These are phyloP conservation scores for Pseudomyrmex sp. DNA, from an alignment of 1,140 invertebrate genomes.

Conservation along the genomic window DNA sequence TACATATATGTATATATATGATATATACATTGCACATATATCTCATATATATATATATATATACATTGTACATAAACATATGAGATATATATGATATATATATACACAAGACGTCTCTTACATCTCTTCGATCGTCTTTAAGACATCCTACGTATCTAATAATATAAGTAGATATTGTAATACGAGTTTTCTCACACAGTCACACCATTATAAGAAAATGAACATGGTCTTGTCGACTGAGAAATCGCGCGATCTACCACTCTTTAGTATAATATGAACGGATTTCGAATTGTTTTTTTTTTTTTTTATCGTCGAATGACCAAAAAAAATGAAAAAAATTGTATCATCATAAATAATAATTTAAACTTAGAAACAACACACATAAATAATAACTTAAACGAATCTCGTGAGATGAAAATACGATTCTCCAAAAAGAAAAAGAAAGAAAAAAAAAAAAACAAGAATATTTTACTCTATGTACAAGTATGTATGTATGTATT, in stretches of 20 bases:
- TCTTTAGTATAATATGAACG: background rate
- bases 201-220: slow-evolving; percentile 29
- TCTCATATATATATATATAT: background rate
- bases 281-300: background rate
- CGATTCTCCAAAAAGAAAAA: slow-evolving; percentile 44
- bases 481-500: slow-evolving; percentile 48
- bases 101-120: slow-evolving; percentile 9
- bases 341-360: no score
- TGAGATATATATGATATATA: background rate
- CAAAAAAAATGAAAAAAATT: background rate
- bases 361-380: no score
- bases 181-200: slow-evolving; percentile 5
- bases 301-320: background rate
- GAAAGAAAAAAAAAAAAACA: background rate
- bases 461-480: slow-evolving; percentile 66
- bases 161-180: slow-evolving; percentile 20
- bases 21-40: no score
- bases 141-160: slow-evolving; percentile 18
- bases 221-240: slow-evolving; percentile 26
- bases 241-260: slow-evolving; percentile 22
- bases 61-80: background rate
- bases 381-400: slow-evolving; percentile 60
- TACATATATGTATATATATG: background rate
- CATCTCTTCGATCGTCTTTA: background rate
- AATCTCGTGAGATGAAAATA: slow-evolving; percentile 38